Evolutionary conservation across 2,888 invertebrate species (phyloP).

Genomic region (Eutolmus rufibarbis): DNA sequence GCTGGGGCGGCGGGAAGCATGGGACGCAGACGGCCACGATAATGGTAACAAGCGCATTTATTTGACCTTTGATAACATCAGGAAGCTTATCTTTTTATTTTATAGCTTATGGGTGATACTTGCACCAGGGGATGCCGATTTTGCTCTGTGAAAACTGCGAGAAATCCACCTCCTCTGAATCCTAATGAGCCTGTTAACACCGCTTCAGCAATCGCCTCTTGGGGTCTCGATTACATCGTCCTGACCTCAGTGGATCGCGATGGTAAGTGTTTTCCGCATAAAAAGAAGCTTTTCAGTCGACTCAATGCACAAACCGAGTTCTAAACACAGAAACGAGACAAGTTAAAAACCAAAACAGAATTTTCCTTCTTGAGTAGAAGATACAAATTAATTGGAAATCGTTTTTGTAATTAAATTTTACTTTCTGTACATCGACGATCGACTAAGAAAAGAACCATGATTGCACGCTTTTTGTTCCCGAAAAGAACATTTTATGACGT

Average conservation of each 20-base stretch:
- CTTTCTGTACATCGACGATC: no score
- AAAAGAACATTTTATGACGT: neutral
- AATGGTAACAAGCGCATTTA: constrained; percentile 72
- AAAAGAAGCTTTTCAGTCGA: no score
- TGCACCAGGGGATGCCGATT: constrained; percentile 98
- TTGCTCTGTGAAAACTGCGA: constrained; percentile 97
- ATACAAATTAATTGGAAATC: no score
- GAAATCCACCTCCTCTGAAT: constrained; percentile 88
- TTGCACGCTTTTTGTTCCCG: no score
- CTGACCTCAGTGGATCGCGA: constrained; percentile 98
- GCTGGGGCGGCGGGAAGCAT: constrained; percentile 95
- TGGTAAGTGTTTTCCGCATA: constrained; percentile 66
- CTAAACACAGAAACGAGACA: no score
- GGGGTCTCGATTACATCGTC: constrained; percentile 98
- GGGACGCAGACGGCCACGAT: constrained; percentile 99
- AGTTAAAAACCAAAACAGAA: no score
- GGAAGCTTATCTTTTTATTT: constrained; percentile 41
- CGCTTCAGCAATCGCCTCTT: constrained; percentile 87
- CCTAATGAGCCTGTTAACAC: constrained; percentile 90
- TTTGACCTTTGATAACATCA: constrained; percentile 41
- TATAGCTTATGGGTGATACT: constrained; percentile 95
- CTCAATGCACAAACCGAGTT: no score
- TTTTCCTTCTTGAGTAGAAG: no score
- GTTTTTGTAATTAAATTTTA: no score
- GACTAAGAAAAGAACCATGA: no score